Evolutionary conservation across 2,113 vertebrate species (phyloP).

Genomic region (Thunnus thynnus): DNA sequence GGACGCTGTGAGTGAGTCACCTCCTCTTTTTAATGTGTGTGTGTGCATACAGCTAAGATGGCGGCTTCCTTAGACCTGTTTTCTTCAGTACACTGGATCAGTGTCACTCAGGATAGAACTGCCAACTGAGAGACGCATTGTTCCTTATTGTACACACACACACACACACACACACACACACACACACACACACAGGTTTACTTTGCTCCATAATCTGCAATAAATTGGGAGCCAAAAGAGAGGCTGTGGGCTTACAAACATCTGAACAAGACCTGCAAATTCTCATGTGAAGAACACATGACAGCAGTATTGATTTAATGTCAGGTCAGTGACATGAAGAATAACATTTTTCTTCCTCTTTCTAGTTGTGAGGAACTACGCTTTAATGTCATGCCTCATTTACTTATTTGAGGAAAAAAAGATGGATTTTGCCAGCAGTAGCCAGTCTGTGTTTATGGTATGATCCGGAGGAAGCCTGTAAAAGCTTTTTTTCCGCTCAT

Average conservation of each 20-base stretch:
- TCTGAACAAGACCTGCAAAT: constrained; percentile 22
- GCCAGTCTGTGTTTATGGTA: constrained; percentile 25
- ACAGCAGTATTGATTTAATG: background rate
- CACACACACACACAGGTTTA: constrained; percentile 1
- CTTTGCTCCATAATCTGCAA: constrained; percentile 32
- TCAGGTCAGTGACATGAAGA: constrained; percentile 2
- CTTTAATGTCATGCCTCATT: constrained; percentile 8
- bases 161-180: no score
- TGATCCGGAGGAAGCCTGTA: constrained; percentile 35
- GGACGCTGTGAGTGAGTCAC: constrained; percentile 37
- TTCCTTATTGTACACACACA: constrained; percentile 34
- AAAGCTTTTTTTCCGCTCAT: constrained; percentile 47
- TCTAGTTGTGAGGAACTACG: constrained; percentile 2
- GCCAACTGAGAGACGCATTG: constrained; percentile 46
- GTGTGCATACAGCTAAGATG: constrained; percentile 54
- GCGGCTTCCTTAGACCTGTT: constrained; percentile 51
- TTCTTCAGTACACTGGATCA: constrained; percentile 41
- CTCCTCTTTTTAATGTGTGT: constrained; percentile 45
- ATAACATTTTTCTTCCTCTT: constrained; percentile 25
- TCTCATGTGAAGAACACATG: background rate
- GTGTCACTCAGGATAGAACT: constrained; percentile 58
- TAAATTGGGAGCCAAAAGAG: constrained; percentile 10
- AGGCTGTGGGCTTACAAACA: background rate
- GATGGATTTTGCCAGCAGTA: constrained; percentile 10
- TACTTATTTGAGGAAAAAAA: constrained; percentile 36